Evolutionary conservation across 2,888 invertebrate genomes (phyloP).

Genomic region (Chymomyza fuscimana): DNA sequence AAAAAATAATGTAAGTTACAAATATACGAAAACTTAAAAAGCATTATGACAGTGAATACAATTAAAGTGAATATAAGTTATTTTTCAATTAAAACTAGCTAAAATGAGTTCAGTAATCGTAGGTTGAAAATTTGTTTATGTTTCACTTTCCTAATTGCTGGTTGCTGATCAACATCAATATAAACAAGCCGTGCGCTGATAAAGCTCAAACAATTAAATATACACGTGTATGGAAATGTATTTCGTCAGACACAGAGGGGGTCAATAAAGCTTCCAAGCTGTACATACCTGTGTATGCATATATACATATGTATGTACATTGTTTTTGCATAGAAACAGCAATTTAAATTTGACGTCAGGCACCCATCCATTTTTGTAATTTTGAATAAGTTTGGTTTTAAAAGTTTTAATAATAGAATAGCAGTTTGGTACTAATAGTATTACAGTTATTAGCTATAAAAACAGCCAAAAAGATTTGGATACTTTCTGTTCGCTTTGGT

Average conservation of each 20-base stretch:
- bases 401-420: no score
- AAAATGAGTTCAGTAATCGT: neutral
- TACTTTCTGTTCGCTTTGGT: no score
- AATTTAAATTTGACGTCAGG: no score
- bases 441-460: no score
- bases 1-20: slow-evolving; percentile 3
- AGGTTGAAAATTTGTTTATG: slow-evolving; percentile 16
- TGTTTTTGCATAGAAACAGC: no score
- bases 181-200: slow-evolving; percentile 20
- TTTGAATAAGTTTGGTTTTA: no score
- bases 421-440: no score
- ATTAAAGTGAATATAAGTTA: neutral
- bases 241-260: neutral
- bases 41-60: neutral
- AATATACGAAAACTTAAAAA: neutral
- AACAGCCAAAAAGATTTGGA: no score
- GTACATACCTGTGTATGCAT: no score
- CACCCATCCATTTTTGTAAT: no score
- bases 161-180: slow-evolving; percentile 16
- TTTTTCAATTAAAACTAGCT: neutral
- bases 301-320: no score
- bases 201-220: neutral
- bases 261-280: neutral
- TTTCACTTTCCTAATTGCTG: slow-evolving; percentile 13
- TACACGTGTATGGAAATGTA: neutral